Conservation (phyloP, 1,140 invertebrate genomes). For the Caenorhabditis brenneri region DNA sequence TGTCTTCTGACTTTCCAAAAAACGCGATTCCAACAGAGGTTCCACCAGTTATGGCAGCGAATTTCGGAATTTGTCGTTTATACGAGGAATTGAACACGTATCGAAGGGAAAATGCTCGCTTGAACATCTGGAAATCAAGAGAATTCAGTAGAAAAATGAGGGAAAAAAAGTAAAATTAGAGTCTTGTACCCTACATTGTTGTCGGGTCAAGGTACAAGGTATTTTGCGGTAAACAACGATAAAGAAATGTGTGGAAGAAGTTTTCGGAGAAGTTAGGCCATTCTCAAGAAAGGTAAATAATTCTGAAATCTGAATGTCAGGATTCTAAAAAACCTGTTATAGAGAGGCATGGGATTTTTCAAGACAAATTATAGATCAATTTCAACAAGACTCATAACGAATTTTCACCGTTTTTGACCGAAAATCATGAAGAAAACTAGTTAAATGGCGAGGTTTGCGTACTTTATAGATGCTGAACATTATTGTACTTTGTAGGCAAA, state of each 20-base stretch:
- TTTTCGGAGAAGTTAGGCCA: too few relatives aligned
- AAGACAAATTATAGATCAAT: too few relatives aligned
- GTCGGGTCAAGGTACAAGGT: background rate
- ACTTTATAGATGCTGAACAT: too few relatives aligned
- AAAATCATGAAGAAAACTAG: too few relatives aligned
- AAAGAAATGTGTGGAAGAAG: background rate
- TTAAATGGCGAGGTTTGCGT: too few relatives aligned
- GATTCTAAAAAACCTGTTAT: too few relatives aligned
- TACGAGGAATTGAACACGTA: background rate
- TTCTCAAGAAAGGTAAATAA: too few relatives aligned
- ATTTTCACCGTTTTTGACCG: too few relatives aligned
- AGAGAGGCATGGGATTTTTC: too few relatives aligned
- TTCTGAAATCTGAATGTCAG: too few relatives aligned
- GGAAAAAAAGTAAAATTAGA: background rate
- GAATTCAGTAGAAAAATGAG: background rate
- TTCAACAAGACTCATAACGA: too few relatives aligned
- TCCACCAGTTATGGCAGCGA: background rate
- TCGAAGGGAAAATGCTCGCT: background rate
- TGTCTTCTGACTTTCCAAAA: background rate
- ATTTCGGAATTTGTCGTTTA: background rate
- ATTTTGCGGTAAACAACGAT: background rate
- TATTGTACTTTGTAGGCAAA: too few relatives aligned
- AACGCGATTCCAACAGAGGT: conserved; percentile 15
- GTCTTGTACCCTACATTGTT: background rate
- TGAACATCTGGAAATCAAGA: background rate